Evolutionary conservation across 2,113 vertebrate species (phyloP), one percentile per base, ranked within the genome.

Genomic region (Brachypodius melanocephalos): DNA sequence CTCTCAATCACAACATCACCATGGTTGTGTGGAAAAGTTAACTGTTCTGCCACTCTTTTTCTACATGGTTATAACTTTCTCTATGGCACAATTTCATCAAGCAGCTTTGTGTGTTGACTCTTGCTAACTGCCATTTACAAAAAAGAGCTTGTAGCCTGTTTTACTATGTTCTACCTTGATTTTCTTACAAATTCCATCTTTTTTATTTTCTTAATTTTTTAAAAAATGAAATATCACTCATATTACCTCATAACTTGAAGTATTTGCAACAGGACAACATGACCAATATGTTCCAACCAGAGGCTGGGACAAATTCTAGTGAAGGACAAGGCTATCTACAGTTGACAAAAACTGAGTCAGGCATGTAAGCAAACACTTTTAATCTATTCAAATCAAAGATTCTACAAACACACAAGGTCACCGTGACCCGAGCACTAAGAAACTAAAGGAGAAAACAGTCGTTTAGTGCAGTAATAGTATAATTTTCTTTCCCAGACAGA

Each of bases 381-480:
- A 72, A 88, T 73, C 83, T 88, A 74, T 51, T 83, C 45, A 78
- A 71, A 94, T 84, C 76, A 92, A 80, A 83, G 46, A 76, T 45
- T 71, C 80, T 75, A 58, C 34, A 92, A 92, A 96, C 19, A 71
- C 66, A 59, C 59, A 79, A 90, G 89, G 75, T 81, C 82, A 91
- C 40, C 2, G 5, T 62, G 78, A 89, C 76, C 88, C 59, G 65
- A 85, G 66, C 58, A 36, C 61, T 66, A 75, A 65, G 84, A 65
- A 94, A 95, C 32, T 46, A 29, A 17, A 85, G 45, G 51, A 93
- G 26, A 74, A 94, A 93, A 78, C 2, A 49, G 51, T 28, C 54
- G 28, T 57, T 87, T 34, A 61, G 17, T 55, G 42, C 32, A 52
- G 18, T 51, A 90, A 86, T 21, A 81, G 48, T 34, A 51, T 24